Evolutionary conservation across 2,888 invertebrate species (phyloP), one percentile per base, ranked within the genome.

Genomic region (Amphipoea lucens): DNA sequence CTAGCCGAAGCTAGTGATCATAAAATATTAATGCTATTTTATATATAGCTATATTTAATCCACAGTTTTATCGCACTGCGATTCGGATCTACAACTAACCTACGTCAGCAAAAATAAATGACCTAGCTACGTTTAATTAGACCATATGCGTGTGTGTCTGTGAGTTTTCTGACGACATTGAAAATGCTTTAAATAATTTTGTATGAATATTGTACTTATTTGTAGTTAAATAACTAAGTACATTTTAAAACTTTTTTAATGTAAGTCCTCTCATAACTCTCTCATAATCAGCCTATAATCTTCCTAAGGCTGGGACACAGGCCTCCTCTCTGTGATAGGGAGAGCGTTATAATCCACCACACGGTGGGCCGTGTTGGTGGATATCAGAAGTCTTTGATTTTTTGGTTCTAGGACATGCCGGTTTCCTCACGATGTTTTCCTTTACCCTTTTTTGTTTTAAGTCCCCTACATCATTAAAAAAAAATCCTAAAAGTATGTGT

Each of bases 1-100:
- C 48, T 65, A 77, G 36, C 66, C 9, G 48, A 11, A 83, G 67
- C 76, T 81, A 40, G 65, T 78, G 80, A 76, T 81, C 82, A 76
- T 76, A 76, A 74, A 88, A 76, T 85, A 60, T 68, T 74, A 81
- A 62, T 84, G 62, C n/a, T 70, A 62, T 62, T 29, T 29, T 86
- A 82, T 82, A 62, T 63, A 67, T 51, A 4, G 54, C 54, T 71
- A 66, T 54, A 67, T 60, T 83, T 73, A 72, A 57, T 68, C 23
- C 42, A 48, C 20, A 23, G 20, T 67, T 72, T 85, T 65, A 81
- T 73, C 23, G 42, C n/a, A 14, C 7, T 29, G 12, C 4, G 51
- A 84, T 80, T 78, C 23, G n/a, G 11, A 65, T 82, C 51, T 54
- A 51, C 48, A 4, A 77, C 78, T 82, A 54, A 54, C 42, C 54